Percentiles rank a stretch among this genome's conserved stretches.
These are phyloP conservation scores for Platorchestia sp. DNA, from an alignment of 1,140 invertebrate genomes.

Conservation along the genomic window DNA sequence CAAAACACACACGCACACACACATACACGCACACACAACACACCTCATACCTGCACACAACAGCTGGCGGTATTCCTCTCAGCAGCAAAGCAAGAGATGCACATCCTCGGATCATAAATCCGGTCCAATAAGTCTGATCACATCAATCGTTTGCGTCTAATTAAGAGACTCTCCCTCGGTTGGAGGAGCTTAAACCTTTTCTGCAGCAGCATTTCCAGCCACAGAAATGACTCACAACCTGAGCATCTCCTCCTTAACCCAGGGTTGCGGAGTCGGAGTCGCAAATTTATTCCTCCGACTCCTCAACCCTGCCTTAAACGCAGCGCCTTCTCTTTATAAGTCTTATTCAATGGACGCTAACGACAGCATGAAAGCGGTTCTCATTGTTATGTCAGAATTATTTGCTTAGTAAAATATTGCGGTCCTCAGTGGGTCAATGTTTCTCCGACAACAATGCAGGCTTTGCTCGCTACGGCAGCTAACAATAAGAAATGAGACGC, in stretches of 20 bases:
- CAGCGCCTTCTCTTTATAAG: neutral
- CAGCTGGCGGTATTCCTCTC: neutral
- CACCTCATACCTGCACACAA: neutral
- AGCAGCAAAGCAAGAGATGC: neutral
- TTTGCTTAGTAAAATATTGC: neutral
- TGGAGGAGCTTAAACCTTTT: neutral
- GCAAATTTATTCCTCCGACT: too few relatives aligned
- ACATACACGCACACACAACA: neutral
- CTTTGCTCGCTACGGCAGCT: neutral
- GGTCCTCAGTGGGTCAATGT: neutral
- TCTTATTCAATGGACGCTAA: neutral
- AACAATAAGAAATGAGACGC: neutral
- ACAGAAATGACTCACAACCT: neutral
- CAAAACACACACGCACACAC: neutral
- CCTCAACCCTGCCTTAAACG: too few relatives aligned
- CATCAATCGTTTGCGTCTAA: neutral
- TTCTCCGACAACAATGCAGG: neutral
- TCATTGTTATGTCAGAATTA: slow-evolving; percentile 10
- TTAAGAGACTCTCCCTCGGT: neutral
- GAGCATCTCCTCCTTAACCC: neutral
- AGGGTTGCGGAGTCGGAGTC: too few relatives aligned
- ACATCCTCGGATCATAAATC: neutral
- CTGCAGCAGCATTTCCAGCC: neutral
- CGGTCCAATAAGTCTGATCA: slow-evolving; percentile 17
- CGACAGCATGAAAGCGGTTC: neutral